Evolutionary conservation across 2,888 invertebrate genomes (phyloP).

Genomic region (Oligia strigilis): DNA sequence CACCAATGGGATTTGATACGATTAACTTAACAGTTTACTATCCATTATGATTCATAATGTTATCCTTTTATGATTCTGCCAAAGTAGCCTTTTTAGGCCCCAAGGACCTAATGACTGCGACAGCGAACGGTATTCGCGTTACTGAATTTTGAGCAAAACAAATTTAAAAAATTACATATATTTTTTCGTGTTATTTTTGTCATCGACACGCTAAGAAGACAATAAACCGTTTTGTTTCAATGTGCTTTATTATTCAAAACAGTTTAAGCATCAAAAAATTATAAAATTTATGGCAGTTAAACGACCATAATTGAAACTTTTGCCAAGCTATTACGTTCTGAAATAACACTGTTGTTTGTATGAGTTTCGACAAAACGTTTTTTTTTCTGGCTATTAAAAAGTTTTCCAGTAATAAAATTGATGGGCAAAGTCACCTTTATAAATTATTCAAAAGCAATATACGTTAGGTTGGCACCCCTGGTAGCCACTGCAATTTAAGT

Average conservation of each 20-base stretch:
- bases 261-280: conserved; percentile 33
- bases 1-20: no score
- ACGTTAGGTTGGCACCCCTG: conserved; percentile 26
- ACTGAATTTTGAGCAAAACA: not conserved
- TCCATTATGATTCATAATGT: no score
- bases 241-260: conserved; percentile 20
- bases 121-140: not conserved
- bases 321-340: conserved; percentile 43
- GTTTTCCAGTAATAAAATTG: conserved; percentile 35
- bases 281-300: conserved; percentile 50
- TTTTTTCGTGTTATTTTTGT: not conserved
- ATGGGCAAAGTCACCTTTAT: conserved; percentile 29
- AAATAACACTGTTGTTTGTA: conserved; percentile 51
- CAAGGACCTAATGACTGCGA: not conserved
- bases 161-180: not conserved
- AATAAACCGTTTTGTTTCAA: conserved; percentile 7
- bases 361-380: conserved; percentile 39
- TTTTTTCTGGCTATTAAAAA: conserved; percentile 45
- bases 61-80: no score
- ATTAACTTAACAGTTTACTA: no score
- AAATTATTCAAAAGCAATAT: conserved; percentile 41
- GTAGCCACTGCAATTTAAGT: conserved; percentile 11
- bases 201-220: not conserved
- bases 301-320: conserved; percentile 50
- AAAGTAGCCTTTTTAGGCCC: no score